Conservation (phyloP, 2,113 vertebrate genomes). For the Neogobius melanostomus region DNA sequence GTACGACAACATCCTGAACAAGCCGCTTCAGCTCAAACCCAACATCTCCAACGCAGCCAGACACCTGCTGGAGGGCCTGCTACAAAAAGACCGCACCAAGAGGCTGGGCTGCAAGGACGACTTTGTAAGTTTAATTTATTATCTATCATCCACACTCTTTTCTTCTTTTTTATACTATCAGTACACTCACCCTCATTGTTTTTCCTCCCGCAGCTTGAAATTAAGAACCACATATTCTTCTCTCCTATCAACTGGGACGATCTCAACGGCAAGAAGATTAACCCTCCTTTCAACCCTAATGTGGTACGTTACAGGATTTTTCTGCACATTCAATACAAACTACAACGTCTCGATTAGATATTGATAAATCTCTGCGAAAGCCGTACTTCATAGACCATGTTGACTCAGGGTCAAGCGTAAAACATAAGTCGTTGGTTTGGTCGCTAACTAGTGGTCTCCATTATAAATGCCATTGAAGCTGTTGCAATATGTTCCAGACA, state of each 20-base stretch:
- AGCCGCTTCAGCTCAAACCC: constrained; percentile 95
- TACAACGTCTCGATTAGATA: neutral
- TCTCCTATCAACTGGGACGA: constrained; percentile 99
- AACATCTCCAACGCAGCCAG: constrained; percentile 97
- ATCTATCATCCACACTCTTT: neutral
- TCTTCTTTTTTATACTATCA: neutral
- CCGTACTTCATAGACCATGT: too few species aligned
- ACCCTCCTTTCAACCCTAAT: constrained; percentile 98
- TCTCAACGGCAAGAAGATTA: constrained; percentile 98
- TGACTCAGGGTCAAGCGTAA: neutral
- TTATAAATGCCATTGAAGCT: neutral
- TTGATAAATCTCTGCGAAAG: neutral
- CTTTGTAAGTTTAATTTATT: constrained; percentile 84
- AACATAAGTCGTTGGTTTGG: neutral
- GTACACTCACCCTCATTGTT: neutral
- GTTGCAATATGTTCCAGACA: neutral
- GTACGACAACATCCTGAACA: constrained; percentile 99
- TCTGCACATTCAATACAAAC: neutral
- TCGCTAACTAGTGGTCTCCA: neutral
- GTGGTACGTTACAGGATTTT: constrained; percentile 82
- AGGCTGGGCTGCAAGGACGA: constrained; percentile 92
- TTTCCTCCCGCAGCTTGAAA: constrained; percentile 85
- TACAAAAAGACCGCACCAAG: constrained; percentile 95
- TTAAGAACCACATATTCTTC: constrained; percentile 98
- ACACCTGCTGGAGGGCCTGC: constrained; percentile 91